Conservation (phyloP, 2,113 vertebrate genomes). For the Solea solea region DNA sequence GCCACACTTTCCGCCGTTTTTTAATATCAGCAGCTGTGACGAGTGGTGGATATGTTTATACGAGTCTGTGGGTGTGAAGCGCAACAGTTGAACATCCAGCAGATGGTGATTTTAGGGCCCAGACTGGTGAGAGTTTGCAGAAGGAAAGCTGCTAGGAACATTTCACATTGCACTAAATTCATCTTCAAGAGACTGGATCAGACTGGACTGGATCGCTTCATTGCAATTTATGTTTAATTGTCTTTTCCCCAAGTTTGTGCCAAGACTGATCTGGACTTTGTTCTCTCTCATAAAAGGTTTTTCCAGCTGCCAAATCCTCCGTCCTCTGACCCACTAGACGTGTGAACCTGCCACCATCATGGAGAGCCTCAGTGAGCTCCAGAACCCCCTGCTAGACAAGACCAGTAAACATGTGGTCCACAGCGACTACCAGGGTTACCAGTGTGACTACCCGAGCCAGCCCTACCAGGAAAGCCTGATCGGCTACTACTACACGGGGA, state of each 20-base stretch:
- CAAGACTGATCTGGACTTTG: background rate
- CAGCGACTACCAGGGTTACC: slow-evolving; percentile 82
- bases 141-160: slow-evolving; percentile 54
- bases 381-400: slow-evolving; percentile 88
- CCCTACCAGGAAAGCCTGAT: slow-evolving; percentile 87
- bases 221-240: background rate
- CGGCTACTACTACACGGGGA: slow-evolving; percentile 85
- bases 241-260: background rate
- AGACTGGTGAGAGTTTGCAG: slow-evolving; percentile 32
- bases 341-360: slow-evolving; percentile 74
- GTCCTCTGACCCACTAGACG: slow-evolving; percentile 24
- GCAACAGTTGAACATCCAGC: slow-evolving; percentile 63
- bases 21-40: slow-evolving; percentile 7
- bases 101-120: slow-evolving; percentile 70
- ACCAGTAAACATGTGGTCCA: slow-evolving; percentile 76
- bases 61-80: slow-evolving; percentile 39
- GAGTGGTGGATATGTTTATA: slow-evolving; percentile 33
- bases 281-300: background rate
- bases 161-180: slow-evolving; percentile 11
- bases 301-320: slow-evolving; percentile 39
- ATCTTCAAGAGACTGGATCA: slow-evolving; percentile 4
- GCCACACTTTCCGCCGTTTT: background rate
- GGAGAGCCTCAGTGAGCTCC: slow-evolving; percentile 90
- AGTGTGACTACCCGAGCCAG: slow-evolving; percentile 81
- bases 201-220: no score